These are phyloP conservation scores for Lepidostoma basale DNA, from an alignment of 1,140 invertebrate species.

Conservation along the genomic window DNA sequence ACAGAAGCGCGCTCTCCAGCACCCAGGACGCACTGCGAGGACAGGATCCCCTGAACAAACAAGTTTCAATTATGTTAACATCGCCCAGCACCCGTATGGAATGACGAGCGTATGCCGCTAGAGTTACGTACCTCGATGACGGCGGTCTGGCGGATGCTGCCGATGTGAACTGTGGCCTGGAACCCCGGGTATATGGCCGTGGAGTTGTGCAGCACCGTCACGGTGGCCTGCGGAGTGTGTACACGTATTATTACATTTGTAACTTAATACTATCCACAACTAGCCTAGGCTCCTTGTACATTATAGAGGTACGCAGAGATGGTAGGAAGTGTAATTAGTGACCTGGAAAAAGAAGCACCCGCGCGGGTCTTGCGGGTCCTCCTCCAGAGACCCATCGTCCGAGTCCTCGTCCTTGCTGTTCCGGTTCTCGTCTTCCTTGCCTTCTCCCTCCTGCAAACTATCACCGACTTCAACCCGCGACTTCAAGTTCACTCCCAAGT, in stretches of 20 bases:
- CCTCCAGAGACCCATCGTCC: slow-evolving; percentile 51
- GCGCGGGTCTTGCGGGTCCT: slow-evolving; percentile 62
- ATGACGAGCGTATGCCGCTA: too few relatives aligned
- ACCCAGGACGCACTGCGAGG: slow-evolving; percentile 50
- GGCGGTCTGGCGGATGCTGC: slow-evolving; percentile 93
- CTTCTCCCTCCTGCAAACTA: not conserved
- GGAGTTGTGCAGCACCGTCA: slow-evolving; percentile 84
- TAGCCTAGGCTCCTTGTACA: not conserved
- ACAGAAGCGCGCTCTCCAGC: slow-evolving; percentile 88
- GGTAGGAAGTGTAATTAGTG: too few relatives aligned
- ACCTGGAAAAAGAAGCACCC: slow-evolving; percentile 83
- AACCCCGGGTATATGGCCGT: slow-evolving; percentile 86
- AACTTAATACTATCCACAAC: not conserved
- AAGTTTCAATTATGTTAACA: not conserved
- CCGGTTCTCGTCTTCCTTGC: slow-evolving; percentile 19
- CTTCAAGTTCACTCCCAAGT: not conserved
- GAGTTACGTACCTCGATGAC: slow-evolving; percentile 67
- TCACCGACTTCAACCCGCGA: not conserved
- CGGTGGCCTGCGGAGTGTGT: slow-evolving; percentile 77
- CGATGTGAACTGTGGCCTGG: slow-evolving; percentile 93
- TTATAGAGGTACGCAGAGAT: too few relatives aligned
- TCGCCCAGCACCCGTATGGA: too few relatives aligned
- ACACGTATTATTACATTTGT: too few relatives aligned
- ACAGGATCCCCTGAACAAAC: slow-evolving; percentile 52
- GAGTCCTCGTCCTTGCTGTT: slow-evolving; percentile 24